A percentile compares a stretch with the other conserved stretches of the same genome.
These are phyloP conservation scores for Atractosteus spatula DNA, from an alignment of 2,113 vertebrate species.

Conservation along the genomic window DNA sequence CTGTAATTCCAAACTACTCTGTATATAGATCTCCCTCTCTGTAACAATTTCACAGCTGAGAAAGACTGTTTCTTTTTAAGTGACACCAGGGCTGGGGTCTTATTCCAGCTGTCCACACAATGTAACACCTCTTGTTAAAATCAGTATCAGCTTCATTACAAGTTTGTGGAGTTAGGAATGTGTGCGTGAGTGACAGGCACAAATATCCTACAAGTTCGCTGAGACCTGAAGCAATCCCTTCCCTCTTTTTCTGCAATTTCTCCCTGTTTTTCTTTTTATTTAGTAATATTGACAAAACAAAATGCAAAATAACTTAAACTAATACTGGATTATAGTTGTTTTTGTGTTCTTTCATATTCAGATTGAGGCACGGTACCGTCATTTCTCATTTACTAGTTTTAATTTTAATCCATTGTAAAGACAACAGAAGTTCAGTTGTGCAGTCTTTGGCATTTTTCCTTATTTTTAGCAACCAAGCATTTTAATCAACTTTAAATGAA, in stretches of 20 bases:
- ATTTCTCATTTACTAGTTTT: background rate
- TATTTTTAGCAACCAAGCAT: background rate
- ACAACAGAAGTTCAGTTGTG: background rate
- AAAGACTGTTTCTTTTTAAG: slow-evolving; percentile 48
- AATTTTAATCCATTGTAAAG: background rate
- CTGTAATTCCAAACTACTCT: slow-evolving; percentile 34
- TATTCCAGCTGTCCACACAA: slow-evolving; percentile 43
- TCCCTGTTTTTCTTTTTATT: too few relatives aligned
- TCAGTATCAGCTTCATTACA: slow-evolving; percentile 11
- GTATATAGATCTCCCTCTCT: slow-evolving; percentile 39
- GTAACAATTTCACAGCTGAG: slow-evolving; percentile 46
- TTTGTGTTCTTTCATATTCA: too few relatives aligned
- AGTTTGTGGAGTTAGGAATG: too few relatives aligned
- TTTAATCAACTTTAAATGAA: background rate
- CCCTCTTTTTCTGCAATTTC: too few relatives aligned
- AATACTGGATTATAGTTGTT: too few relatives aligned
- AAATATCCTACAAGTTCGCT: too few relatives aligned
- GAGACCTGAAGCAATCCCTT: too few relatives aligned
- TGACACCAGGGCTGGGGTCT: slow-evolving; percentile 1
- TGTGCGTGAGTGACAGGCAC: too few relatives aligned
- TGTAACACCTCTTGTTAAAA: slow-evolving; percentile 37
- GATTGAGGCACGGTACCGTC: too few relatives aligned
- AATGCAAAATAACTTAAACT: too few relatives aligned
- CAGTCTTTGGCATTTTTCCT: background rate
- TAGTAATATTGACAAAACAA: too few relatives aligned